Base-by-base conservation (phyloP, 1,140 invertebrate genomes). In the Nephila pilipes region DNA sequence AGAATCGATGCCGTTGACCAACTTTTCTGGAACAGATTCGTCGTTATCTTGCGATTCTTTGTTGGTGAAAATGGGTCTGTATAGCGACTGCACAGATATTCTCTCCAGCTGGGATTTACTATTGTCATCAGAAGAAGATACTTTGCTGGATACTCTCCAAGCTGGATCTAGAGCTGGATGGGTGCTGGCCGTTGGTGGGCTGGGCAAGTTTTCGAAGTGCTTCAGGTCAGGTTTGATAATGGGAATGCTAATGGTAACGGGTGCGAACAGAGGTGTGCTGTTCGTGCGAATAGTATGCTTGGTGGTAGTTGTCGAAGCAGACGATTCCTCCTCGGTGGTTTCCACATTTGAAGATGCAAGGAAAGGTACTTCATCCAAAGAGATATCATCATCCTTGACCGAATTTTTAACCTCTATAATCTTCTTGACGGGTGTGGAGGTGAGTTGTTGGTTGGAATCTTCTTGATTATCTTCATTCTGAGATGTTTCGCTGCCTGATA, bases 181-280 rank as follows among this genome's bases (percentile, higher is more conserved):
- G 5, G 90, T 85, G 63, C 90, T 92, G 60, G 90, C 81, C 36
- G 90, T 81, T 38, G 91, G 91, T 10, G 91, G 91, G 22, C 91
- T 93, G 46, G 91, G 91, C 25, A 93, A 22, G 3, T 93, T 93
- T n/a, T 93, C 91, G 69, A 58, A 93, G 58, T 93, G 60, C 14
- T 85, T 93, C 54, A 93, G 22, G 55, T 93, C 91, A 12, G 91
- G 91, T 32, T 93, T 93, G 83, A 93, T 93, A 54, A 93, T 80
- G 10, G 91, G 91, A 25, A 93, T 93, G 91, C 91, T 93, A n/a
- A 93, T 87, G 16, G 85, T 80, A 18, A 93, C 91, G 8, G 91
- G 91, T 14, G 91, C 75, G 25, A 93, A 87, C 20, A 87, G 38
- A 1, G 91, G 46, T 29, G 46, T 29, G 18, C 63, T 80, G 29